Conservation (phyloP, 2,888 invertebrate species). For the Erpobdella octoculata region DNA sequence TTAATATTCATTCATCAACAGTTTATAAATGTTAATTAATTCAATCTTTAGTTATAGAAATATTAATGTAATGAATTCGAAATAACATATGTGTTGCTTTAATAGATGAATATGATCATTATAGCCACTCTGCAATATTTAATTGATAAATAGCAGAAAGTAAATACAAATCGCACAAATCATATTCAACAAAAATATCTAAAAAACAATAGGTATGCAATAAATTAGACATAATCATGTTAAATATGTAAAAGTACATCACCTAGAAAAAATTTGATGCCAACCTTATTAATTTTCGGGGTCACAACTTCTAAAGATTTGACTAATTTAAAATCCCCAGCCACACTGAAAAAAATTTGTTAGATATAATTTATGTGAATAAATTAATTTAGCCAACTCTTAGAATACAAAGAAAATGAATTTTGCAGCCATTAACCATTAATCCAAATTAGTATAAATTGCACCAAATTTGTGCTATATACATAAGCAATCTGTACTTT, state of each 20-base stretch:
- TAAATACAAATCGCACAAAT: background rate
- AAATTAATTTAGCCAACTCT: background rate
- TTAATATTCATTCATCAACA: background rate
- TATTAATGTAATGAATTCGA: no score
- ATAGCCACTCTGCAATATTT: no score
- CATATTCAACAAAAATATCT: background rate
- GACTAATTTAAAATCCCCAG: constrained; percentile 13
- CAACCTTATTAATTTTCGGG: constrained; percentile 11
- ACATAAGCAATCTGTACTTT: background rate
- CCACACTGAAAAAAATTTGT: constrained; percentile 5
- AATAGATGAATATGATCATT: no score
- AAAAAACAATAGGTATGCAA: background rate
- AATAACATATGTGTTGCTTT: no score
- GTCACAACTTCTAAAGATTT: constrained; percentile 24
- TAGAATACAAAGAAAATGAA: background rate
- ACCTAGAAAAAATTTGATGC: background rate
- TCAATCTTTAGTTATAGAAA: no score
- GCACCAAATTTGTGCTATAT: no score
- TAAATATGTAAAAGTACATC: background rate
- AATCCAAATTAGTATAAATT: no score
- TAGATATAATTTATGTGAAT: background rate
- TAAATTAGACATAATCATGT: background rate
- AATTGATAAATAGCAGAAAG: no score
- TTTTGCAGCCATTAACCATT: no score
- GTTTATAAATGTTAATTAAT: constrained; percentile 5